These are phyloP conservation scores for Heterodera filipjevi DNA, from an alignment of 2,888 invertebrate genomes.

Conservation along the genomic window DNA sequence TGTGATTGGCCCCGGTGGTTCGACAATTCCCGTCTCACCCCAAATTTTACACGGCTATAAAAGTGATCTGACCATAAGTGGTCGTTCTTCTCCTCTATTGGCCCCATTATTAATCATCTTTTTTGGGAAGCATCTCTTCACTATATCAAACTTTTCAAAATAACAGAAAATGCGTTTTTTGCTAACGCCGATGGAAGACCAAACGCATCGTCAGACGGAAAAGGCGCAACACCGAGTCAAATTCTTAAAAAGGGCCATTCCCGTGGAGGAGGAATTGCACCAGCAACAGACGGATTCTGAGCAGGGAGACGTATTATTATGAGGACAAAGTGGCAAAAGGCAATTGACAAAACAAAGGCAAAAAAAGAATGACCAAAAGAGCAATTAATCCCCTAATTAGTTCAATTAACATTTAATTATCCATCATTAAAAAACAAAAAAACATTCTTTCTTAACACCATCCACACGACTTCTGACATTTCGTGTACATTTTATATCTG, in stretches of 20 bases:
- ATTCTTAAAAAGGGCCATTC: neutral
- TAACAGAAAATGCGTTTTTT: constrained; percentile 52
- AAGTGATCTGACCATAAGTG: too few relatives aligned
- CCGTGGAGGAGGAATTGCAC: neutral
- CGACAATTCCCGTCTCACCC: too few relatives aligned
- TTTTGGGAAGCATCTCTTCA: too few relatives aligned
- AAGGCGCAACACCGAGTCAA: neutral
- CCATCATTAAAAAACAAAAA: too few relatives aligned
- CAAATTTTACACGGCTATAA: too few relatives aligned
- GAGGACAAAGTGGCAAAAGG: neutral
- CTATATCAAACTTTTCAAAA: neutral
- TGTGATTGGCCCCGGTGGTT: too few relatives aligned
- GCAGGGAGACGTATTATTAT: neutral
- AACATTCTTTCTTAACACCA: neutral
- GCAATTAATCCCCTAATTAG: neutral
- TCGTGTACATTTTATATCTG: neutral
- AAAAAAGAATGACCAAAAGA: neutral
- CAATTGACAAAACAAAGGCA: neutral
- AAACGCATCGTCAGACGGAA: constrained; percentile 5
- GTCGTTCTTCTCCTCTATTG: too few relatives aligned
- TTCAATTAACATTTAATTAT: too few relatives aligned
- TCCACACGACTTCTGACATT: neutral
- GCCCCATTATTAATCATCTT: too few relatives aligned
- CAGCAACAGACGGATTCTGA: neutral
- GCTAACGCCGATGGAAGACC: constrained; percentile 49